These are phyloP conservation scores for Lepilemur septentrionalis DNA, from an alignment of 2,797 vertebrate genomes.

Conservation along the genomic window DNA sequence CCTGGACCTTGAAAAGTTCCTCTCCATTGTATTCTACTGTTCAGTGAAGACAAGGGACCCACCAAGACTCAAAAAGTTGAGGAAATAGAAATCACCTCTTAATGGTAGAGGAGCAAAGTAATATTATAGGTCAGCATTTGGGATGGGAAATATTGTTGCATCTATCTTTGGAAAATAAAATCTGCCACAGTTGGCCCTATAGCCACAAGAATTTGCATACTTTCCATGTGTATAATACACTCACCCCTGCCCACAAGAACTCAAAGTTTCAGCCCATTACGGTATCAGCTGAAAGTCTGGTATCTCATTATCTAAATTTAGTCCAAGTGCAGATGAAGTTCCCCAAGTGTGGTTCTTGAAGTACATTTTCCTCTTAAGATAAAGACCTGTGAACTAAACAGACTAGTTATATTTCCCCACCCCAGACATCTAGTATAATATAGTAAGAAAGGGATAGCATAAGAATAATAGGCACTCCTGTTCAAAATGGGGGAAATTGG, in stretches of 20 bases:
- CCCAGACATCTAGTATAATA: neutral
- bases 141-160: neutral
- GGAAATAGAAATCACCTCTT: neutral
- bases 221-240: neutral
- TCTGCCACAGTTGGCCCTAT: neutral
- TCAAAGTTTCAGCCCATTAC: neutral
- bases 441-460: neutral
- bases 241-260: neutral
- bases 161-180: neutral
- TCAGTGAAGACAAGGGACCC: neutral
- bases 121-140: neutral
- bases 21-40: neutral
- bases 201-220: neutral
- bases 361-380: neutral
- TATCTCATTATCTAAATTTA: neutral
- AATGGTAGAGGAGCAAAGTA: neutral
- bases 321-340: fast-evolving
- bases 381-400: neutral
- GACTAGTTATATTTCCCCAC: neutral
- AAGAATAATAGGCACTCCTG: neutral
- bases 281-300: neutral
- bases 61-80: neutral
- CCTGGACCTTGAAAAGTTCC: neutral
- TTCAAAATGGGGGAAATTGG: neutral
- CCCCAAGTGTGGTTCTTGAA: neutral